Evolutionary conservation across 1,140 invertebrate species (phyloP).

Genomic region (Calephelis virginiensis): DNA sequence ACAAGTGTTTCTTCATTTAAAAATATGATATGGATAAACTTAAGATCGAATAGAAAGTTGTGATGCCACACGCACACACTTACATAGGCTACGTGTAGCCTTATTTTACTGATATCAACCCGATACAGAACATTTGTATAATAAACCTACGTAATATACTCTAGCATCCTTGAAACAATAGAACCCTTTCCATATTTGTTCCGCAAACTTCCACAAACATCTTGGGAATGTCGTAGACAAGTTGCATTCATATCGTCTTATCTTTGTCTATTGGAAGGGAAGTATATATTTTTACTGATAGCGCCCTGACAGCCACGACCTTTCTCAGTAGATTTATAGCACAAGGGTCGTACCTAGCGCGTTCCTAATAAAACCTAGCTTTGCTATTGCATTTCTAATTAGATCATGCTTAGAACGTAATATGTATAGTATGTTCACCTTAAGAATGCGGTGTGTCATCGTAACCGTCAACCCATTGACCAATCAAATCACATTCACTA

Average conservation of each 20-base stretch:
- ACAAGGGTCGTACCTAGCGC: constrained; percentile 13
- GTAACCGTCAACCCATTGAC: no score
- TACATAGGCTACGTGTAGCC: no score
- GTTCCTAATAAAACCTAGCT: constrained; percentile 12
- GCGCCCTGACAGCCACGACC: constrained; percentile 35
- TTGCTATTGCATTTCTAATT: constrained; percentile 9
- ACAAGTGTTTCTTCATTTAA: no score
- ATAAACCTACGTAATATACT: no score
- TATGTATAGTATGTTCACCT: not conserved
- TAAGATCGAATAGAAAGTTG: no score
- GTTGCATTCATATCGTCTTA: constrained; percentile 48
- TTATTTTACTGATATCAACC: no score
- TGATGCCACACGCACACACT: no score
- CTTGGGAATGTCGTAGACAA: constrained; percentile 42
- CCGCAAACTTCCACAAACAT: constrained; percentile 27
- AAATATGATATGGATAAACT: no score
- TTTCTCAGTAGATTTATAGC: constrained; percentile 39
- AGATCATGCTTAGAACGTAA: not conserved
- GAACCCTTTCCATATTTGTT: constrained; percentile 26
- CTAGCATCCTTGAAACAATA: constrained; percentile 2
- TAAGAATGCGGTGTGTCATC: no score
- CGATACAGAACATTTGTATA: no score
- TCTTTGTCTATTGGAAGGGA: constrained; percentile 46
- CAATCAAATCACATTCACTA: no score
- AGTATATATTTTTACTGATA: constrained; percentile 49